Evolutionary conservation across 1,140 invertebrate genomes (phyloP).

Genomic region (Drosophila teissieri): DNA sequence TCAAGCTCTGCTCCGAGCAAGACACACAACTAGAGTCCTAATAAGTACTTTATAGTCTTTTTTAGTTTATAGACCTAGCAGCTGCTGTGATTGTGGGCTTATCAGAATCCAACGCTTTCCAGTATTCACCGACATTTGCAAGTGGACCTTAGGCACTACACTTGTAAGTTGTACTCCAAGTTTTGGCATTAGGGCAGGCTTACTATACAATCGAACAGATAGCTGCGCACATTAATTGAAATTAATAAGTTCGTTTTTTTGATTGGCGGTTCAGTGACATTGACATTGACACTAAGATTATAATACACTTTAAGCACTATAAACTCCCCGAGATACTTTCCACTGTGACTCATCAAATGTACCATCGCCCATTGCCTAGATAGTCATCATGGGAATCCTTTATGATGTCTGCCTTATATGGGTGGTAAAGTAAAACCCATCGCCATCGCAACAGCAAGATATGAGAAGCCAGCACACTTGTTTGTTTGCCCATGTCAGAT

Average conservation of each 20-base stretch:
- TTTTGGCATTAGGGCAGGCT: slow-evolving; percentile 29
- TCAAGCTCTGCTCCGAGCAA: slow-evolving; percentile 16
- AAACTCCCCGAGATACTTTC: background rate
- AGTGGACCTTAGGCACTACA: slow-evolving; percentile 3
- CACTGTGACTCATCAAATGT: slow-evolving; percentile 38
- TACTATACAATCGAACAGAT: background rate
- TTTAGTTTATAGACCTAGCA: slow-evolving; percentile 9
- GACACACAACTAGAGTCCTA: slow-evolving; percentile 1
- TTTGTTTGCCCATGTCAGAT: slow-evolving; percentile 5
- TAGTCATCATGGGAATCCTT: slow-evolving; percentile 23
- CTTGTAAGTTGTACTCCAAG: background rate
- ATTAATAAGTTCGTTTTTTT: background rate
- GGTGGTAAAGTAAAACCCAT: background rate
- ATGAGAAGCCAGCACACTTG: background rate
- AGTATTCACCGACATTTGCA: slow-evolving; percentile 18
- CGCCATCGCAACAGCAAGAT: background rate
- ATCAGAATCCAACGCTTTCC: slow-evolving; percentile 39
- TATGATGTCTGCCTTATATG: background rate
- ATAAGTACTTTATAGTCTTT: slow-evolving; percentile 20
- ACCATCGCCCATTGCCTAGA: background rate
- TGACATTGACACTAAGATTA: no score
- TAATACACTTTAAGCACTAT: no score
- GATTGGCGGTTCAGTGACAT: no score
- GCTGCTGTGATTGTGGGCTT: slow-evolving; percentile 8
- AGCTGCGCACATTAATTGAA: slow-evolving; percentile 4